phyloP scores from a whole-genome alignment of 1,140 invertebrate species.

The Spodoptera frugiperda region DNA sequence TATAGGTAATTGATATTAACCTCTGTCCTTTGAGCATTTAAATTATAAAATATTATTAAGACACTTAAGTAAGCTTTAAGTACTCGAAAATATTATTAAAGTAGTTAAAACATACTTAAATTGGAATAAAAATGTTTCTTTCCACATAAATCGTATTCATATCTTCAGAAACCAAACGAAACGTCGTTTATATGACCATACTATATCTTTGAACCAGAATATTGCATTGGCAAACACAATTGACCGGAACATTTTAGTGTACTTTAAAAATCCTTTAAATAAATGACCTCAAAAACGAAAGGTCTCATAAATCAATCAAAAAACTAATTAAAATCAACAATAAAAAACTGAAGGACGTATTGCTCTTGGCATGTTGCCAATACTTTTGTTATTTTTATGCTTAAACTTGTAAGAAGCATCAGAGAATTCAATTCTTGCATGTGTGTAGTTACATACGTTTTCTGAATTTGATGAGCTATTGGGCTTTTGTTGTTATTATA shows the following conservation, averaged over 20 bases:
- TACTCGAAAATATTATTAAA: no score
- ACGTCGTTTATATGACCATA: slow-evolving; percentile 11
- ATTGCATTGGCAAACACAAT: slow-evolving; percentile 26
- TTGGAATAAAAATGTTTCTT: no score
- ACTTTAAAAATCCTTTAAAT: slow-evolving; percentile 47
- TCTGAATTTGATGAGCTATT: slow-evolving; percentile 2
- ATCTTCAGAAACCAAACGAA: slow-evolving; percentile 2
- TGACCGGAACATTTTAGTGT: slow-evolving; percentile 43
- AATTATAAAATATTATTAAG: no score
- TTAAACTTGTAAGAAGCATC: slow-evolving; percentile 53
- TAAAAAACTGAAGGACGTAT: slow-evolving; percentile 34
- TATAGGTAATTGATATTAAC: no score
- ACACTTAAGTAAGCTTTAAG: no score
- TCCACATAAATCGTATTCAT: slow-evolving; percentile 8
- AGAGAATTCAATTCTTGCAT: slow-evolving; percentile 13
- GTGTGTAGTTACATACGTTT: background rate
- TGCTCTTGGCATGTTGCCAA: slow-evolving; percentile 48
- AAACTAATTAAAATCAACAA: slow-evolving; percentile 59
- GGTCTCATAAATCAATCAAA: slow-evolving; percentile 62
- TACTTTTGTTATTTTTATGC: slow-evolving; percentile 52
- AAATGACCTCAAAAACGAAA: slow-evolving; percentile 34
- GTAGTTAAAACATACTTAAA: no score
- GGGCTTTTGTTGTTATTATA: no score
- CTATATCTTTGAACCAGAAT: slow-evolving; percentile 7
- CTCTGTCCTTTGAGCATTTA: no score